Evolutionary conservation across 2,888 invertebrate species (phyloP), one percentile per base, ranked within the genome.

Genomic region (Agrotis exclamationis): DNA sequence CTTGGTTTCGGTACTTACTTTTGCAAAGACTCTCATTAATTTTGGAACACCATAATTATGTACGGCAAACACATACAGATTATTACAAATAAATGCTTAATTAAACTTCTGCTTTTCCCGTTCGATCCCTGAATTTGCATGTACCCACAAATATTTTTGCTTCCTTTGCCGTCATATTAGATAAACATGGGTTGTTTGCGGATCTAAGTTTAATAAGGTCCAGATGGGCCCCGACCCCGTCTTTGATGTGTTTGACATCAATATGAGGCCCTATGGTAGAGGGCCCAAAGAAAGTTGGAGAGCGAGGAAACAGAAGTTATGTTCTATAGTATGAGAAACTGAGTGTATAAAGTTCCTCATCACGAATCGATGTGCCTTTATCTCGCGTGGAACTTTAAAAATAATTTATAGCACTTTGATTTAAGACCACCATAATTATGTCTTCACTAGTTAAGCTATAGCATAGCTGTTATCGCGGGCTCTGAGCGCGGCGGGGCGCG

Each of bases 121-220:
- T 51, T 65, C 24, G 28, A 63, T 39, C 63, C 54, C 33, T 28
- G 24, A 70, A 77, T 64, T 53, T 70, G 54, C 70, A 69, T 68
- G n/a, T 62, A 60, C 24, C 48, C 74, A 18, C 53, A 83, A 79
- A 79, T 79, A 79, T 83, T 79, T 82, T 79, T 68, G 54, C 16
- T 68, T 33, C 50, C 47, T 79, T 73, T 65, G 47, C 47, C 14
- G 14, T 66, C 51, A 47, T 70, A 66, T 70, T 70, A 80, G 65
- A 80, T 65, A 83, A 83, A 75, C 70, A 83, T 60, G 59, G 53
- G 53, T 47, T 86, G 79, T 82, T 79, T 79, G 86, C 63, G 76
- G 24, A 64, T 70, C 70, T 67, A 70, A 71, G 65, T 83, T 80
- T 75, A 80, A 80, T 80, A 83, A 76, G 66, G 54, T 66, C 58